phyloP scores from a whole-genome alignment of 2,888 invertebrate genomes.

The Agapostemon virescens region DNA sequence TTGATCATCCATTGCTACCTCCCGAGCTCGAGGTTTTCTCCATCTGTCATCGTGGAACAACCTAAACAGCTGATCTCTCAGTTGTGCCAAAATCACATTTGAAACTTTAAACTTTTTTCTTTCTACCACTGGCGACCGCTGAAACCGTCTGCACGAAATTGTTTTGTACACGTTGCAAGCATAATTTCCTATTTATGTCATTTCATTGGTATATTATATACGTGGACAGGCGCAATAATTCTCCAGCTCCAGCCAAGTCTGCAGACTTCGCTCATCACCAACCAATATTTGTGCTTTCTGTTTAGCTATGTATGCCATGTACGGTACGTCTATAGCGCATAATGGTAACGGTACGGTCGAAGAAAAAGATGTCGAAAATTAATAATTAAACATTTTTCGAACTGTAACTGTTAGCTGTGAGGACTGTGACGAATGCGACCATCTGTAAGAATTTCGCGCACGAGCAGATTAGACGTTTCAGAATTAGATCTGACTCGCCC shows the following conservation, averaged over 20 bases:
- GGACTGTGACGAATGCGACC: too few relatives aligned
- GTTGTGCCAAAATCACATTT: constrained; percentile 2
- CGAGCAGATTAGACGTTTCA: too few relatives aligned
- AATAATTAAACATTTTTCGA: too few relatives aligned
- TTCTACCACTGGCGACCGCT: neutral
- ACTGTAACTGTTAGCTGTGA: too few relatives aligned
- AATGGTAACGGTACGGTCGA: too few relatives aligned
- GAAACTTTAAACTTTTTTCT: neutral
- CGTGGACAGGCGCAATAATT: neutral
- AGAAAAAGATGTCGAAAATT: too few relatives aligned
- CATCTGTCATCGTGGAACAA: constrained; percentile 29
- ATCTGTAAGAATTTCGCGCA: too few relatives aligned
- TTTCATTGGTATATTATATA: neutral
- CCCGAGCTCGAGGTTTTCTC: constrained; percentile 10
- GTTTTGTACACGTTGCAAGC: neutral
- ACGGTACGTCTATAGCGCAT: neutral
- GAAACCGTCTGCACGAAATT: neutral
- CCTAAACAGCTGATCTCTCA: constrained; percentile 36
- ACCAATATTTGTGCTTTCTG: neutral
- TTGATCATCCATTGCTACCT: constrained; percentile 3
- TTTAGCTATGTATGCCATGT: neutral
- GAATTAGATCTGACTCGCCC: too few relatives aligned
- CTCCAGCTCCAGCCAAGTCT: neutral
- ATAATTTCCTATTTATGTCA: neutral
- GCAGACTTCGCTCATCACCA: neutral